Evolutionary conservation across 2,888 invertebrate genomes (phyloP).

Genomic region (Aelia acuminata): DNA sequence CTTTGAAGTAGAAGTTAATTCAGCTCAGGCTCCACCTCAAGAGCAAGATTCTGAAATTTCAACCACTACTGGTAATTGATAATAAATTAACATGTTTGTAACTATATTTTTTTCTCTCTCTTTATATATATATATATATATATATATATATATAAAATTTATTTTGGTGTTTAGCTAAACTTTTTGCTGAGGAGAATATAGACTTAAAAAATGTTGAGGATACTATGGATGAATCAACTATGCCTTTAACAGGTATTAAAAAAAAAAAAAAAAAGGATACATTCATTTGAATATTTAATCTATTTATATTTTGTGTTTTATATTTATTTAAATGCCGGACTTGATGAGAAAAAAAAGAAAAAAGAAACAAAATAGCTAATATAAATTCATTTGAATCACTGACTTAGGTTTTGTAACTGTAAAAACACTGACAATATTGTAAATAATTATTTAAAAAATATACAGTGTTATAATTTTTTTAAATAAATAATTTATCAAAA

Average conservation of each 20-base stretch:
- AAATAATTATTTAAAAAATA: no score
- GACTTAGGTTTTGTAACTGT: no score
- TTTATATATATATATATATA: no score
- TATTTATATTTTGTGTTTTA: no score
- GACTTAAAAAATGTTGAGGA: not conserved
- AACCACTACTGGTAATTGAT: not conserved
- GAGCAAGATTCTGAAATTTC: not conserved
- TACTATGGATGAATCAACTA: not conserved
- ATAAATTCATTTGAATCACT: no score
- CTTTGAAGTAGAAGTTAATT: not conserved
- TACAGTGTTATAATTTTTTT: no score
- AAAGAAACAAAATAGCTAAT: no score
- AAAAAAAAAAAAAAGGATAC: not conserved
- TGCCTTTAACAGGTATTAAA: not conserved
- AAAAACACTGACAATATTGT: no score
- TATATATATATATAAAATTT: not conserved
- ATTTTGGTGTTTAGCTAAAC: not conserved
- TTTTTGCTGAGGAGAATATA: not conserved
- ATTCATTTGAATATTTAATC: no score
- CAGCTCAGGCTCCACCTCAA: not conserved
- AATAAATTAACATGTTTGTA: not conserved
- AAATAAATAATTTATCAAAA: no score
- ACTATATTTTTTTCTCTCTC: not conserved
- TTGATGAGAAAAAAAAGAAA: no score
- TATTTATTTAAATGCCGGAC: no score